Conservation (phyloP, 1,140 invertebrate species). For the Eufriesea mexicana region DNA sequence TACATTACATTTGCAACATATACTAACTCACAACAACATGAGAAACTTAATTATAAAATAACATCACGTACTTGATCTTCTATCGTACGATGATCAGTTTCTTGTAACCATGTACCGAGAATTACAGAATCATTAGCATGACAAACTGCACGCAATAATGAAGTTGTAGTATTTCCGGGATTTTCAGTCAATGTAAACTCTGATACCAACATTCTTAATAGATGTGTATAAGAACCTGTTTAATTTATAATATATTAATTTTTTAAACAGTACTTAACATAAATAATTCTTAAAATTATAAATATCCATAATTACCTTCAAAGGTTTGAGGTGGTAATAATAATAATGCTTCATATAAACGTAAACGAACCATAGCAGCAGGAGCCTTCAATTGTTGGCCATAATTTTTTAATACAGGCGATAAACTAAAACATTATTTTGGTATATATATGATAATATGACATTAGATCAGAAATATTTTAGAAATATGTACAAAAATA, state of each 20-base stretch:
- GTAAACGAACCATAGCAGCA: constrained; percentile 94
- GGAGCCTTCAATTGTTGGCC: constrained; percentile 96
- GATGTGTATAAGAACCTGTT: constrained; percentile 90
- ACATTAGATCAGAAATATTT: constrained; percentile 27
- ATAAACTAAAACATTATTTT: constrained; percentile 85
- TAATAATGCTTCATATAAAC: constrained; percentile 94
- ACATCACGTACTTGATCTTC: constrained; percentile 94
- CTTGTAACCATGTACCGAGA: constrained; percentile 93
- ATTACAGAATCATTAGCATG: constrained; percentile 95
- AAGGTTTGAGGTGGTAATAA: constrained; percentile 92
- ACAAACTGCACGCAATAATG: constrained; percentile 92
- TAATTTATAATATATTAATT: constrained; percentile 42
- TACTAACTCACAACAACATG: background rate
- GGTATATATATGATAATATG: constrained; percentile 29
- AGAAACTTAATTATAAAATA: background rate
- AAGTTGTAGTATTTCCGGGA: constrained; percentile 96
- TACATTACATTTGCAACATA: background rate
- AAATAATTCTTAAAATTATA: background rate
- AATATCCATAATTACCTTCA: constrained; percentile 85
- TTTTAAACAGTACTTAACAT: constrained; percentile 4
- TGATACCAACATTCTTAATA: constrained; percentile 96
- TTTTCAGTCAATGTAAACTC: constrained; percentile 98
- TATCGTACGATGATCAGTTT: constrained; percentile 97
- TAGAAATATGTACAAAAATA: constrained; percentile 8
- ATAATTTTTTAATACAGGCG: constrained; percentile 94